These are phyloP conservation scores for Galerucella calmariensis DNA, from an alignment of 2,888 invertebrate species.

Conservation along the genomic window DNA sequence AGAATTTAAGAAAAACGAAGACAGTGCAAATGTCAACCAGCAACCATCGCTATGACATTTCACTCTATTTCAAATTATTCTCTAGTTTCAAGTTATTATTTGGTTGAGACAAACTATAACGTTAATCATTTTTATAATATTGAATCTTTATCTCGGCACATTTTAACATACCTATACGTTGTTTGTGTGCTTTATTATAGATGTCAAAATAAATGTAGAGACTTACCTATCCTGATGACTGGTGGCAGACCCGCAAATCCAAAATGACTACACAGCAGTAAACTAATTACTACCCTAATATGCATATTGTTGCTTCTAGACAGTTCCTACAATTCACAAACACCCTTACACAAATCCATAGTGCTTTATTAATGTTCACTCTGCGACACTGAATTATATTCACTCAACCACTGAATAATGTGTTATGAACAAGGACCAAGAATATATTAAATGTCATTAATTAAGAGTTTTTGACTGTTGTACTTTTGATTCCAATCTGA, in stretches of 20 bases:
- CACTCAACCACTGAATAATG: conserved; percentile 50
- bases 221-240: conserved; percentile 74
- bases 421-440: conserved; percentile 15
- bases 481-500: background rate
- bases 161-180: no score
- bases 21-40: no score
- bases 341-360: conserved; percentile 39
- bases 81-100: no score
- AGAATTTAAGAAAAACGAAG: no score
- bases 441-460: no score
- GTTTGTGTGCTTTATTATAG: no score
- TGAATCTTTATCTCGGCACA: no score
- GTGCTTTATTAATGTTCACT: conserved; percentile 22
- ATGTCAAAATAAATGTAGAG: background rate
- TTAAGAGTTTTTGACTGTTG: no score
- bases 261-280: conserved; percentile 50
- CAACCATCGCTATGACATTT: no score
- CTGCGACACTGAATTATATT: conserved; percentile 47
- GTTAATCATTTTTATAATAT: no score
- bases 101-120: no score
- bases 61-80: no score
- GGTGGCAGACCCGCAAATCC: conserved; percentile 69
- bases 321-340: conserved; percentile 29
- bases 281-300: conserved; percentile 42
- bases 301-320: conserved; percentile 40